A percentile compares a stretch with the other conserved stretches of the same genome.
phyloP scores from a whole-genome alignment of 1,140 invertebrate genomes.

The Dryas iulia region DNA sequence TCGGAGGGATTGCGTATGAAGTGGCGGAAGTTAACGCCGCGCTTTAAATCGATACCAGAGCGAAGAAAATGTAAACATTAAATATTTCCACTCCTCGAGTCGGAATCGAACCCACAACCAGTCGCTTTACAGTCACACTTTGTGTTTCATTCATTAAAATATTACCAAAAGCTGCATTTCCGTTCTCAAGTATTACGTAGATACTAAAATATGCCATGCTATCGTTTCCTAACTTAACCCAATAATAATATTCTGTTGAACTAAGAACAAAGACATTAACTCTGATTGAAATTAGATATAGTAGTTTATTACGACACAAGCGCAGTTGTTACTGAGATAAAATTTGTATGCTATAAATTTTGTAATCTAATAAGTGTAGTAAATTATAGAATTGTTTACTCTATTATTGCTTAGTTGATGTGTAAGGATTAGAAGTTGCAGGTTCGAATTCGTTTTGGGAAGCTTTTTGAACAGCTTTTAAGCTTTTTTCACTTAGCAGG shows the following conservation, averaged over 20 bases:
- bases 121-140: too few relatives aligned
- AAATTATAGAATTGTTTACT: slow-evolving; percentile 12
- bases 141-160: too few relatives aligned
- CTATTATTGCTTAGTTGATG: background rate
- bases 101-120: too few relatives aligned
- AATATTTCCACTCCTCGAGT: too few relatives aligned
- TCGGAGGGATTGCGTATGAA: too few relatives aligned
- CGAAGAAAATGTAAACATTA: too few relatives aligned
- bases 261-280: background rate
- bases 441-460: background rate
- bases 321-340: slow-evolving; percentile 7
- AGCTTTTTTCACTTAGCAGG: too few relatives aligned
- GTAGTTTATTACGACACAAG: background rate
- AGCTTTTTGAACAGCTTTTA: too few relatives aligned
- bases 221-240: background rate
- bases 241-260: background rate
- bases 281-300: background rate
- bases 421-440: background rate
- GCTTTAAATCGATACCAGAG: too few relatives aligned
- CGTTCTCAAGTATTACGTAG: background rate
- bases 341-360: slow-evolving; percentile 39
- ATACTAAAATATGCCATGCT: background rate
- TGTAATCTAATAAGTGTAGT: slow-evolving; percentile 27
- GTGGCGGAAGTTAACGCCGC: too few relatives aligned
- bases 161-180: background rate